Evolutionary conservation across 1,140 invertebrate species (phyloP), one percentile per base, ranked within the genome.

Genomic region (Centruroides sculpturatus): DNA sequence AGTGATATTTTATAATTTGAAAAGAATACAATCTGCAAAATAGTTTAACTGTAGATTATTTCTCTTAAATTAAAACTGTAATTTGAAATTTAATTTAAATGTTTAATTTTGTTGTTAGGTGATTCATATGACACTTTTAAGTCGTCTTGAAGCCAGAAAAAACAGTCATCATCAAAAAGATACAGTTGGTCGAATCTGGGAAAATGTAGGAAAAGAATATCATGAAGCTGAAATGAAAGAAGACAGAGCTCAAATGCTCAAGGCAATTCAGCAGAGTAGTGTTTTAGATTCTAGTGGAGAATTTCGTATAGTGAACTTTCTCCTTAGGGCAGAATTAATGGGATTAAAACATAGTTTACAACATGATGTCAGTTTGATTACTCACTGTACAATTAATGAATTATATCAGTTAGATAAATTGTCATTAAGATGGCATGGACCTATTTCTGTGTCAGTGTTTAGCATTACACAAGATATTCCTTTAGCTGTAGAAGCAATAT

Each of bases 381-480:
- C 75, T 6, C 78, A 80, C 36, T 73, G 74, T 47, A 77, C 77
- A 10, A 66, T 71, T 7, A 72, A 77, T 64, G 71, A 77, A 66
- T 66, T 80, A 5, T 64, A 74, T 59, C 65, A 77, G 57, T 59
- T 79, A 6, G 63, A 70, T 53, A 64, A 72, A 34, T 57, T 79
- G 12, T 66, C 70, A 35, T 65, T 68, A 8, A 60, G 66, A 41
- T 77, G 77, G 73, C 61, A 72, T 49, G 79, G 79, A 4, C 78
- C 78, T 0, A 69, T 81, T 12, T 80, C 79, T 7, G 71, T 81
- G 5, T 72, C 78, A 9, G 72, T 82, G 3, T 82, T 80, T 67
- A 74, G 75, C 12, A 69, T 72, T 47, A 71, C 74, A 49, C 59
- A 69, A 34, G 71, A 78, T 59, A 66, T 79, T 35, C 65, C 69